Percentiles rank a stretch among this genome's conserved stretches.
Conservation (phyloP, 2,113 vertebrate genomes). For the Beaufortia kweichowensis region DNA sequence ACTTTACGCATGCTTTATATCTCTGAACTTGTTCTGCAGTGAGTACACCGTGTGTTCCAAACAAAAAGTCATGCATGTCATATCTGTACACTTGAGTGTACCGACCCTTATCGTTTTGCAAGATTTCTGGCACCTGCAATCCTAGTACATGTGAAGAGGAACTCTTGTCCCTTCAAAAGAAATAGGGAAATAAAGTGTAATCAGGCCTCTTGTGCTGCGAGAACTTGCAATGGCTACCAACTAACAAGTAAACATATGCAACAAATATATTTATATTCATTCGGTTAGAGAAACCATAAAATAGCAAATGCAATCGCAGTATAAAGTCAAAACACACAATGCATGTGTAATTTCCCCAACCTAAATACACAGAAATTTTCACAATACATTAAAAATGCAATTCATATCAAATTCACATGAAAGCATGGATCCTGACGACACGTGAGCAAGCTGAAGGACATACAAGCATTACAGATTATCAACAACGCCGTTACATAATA, state of each 20-base stretch:
- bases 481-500: not conserved
- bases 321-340: not conserved
- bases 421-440: not conserved
- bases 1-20: not conserved
- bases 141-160: not conserved
- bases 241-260: too few species aligned
- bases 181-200: not conserved
- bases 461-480: not conserved
- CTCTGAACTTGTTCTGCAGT: not conserved
- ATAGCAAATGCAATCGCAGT: not conserved
- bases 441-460: not conserved
- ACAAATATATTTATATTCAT: not conserved
- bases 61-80: not conserved
- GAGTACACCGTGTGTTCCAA: not conserved
- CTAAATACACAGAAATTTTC: not conserved
- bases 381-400: not conserved
- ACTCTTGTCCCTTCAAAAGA: not conserved
- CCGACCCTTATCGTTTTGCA: not conserved
- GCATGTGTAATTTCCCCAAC: not conserved
- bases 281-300: not conserved
- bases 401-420: not conserved
- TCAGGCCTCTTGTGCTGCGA: not conserved
- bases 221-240: not conserved
- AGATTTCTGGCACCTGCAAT: conserved; percentile 17
- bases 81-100: not conserved